Evolutionary conservation across 2,888 invertebrate genomes (phyloP).

Genomic region (Syrista parreyssii): DNA sequence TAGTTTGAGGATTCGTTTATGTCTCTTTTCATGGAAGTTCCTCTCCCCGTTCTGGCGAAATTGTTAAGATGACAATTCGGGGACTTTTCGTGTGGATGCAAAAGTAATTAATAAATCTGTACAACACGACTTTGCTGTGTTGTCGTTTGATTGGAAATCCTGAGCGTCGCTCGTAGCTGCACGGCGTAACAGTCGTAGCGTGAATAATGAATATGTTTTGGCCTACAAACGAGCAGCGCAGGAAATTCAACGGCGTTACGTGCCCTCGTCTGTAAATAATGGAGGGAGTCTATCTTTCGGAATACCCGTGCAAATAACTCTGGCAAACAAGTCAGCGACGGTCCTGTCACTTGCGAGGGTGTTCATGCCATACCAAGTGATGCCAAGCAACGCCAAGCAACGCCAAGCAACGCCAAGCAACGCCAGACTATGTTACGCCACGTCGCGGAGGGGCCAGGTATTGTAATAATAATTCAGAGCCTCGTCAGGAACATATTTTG

Average conservation of each 20-base stretch:
- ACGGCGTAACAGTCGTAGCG: not conserved
- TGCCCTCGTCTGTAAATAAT: not conserved
- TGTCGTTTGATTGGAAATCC: not conserved
- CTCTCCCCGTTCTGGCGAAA: not conserved
- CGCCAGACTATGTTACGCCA: not conserved
- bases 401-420: too few species aligned
- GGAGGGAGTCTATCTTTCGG: conserved; percentile 6
- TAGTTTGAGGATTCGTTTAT: not conserved
- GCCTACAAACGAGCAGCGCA: not conserved
- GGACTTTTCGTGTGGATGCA: not conserved
- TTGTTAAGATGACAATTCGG: not conserved
- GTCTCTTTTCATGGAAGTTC: not conserved
- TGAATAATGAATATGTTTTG: conserved; percentile 4
- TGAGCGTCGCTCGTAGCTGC: not conserved
- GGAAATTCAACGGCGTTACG: not conserved
- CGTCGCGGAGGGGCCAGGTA: not conserved
- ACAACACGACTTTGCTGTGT: too few species aligned
- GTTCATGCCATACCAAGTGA: not conserved
- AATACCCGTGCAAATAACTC: not conserved
- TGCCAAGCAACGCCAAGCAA: not conserved
- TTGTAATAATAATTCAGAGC: conserved; percentile 1
- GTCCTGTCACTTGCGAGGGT: not conserved
- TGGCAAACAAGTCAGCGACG: not conserved
- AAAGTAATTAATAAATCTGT: too few species aligned
- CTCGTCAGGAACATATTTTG: conserved; percentile 11